Percentiles rank a stretch among this genome's conserved stretches.
phyloP scores from a whole-genome alignment of 2,797 vertebrate genomes.

The Notolepis coatsorum region DNA sequence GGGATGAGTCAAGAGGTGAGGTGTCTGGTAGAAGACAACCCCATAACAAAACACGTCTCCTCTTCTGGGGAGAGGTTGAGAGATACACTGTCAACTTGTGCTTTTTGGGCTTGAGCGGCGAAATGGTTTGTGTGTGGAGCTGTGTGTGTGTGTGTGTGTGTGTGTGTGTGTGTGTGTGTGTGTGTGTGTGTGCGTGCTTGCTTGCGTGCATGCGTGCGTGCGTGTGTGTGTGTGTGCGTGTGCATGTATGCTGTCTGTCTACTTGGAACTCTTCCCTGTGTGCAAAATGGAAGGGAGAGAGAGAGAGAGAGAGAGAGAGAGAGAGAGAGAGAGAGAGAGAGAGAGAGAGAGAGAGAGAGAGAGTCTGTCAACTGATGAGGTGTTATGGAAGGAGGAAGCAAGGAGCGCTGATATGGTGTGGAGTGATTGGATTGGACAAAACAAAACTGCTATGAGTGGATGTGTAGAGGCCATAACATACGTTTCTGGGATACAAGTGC shows the following conservation, averaged over 20 bases:
- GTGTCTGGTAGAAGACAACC: conserved; percentile 42
- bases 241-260: no score
- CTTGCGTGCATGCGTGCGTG: neutral
- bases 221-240: no score
- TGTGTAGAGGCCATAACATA: neutral
- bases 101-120: conserved; percentile 8
- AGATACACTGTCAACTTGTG: conserved; percentile 18
- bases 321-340: no score
- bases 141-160: neutral
- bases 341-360: no score
- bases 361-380: no score
- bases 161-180: neutral
- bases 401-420: neutral
- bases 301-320: no score
- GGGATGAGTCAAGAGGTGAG: conserved; percentile 50
- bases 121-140: neutral
- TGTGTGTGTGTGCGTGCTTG: neutral
- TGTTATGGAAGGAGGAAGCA: conserved; percentile 1
- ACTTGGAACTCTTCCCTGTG: no score
- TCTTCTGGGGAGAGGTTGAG: neutral
- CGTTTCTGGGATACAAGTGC: neutral
- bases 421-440: neutral
- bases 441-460: neutral
- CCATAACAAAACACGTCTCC: conserved; percentile 14
- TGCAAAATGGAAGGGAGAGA: no score